Base-by-base conservation (phyloP, 2,888 invertebrate genomes). In the Machimus rusticus region DNA sequence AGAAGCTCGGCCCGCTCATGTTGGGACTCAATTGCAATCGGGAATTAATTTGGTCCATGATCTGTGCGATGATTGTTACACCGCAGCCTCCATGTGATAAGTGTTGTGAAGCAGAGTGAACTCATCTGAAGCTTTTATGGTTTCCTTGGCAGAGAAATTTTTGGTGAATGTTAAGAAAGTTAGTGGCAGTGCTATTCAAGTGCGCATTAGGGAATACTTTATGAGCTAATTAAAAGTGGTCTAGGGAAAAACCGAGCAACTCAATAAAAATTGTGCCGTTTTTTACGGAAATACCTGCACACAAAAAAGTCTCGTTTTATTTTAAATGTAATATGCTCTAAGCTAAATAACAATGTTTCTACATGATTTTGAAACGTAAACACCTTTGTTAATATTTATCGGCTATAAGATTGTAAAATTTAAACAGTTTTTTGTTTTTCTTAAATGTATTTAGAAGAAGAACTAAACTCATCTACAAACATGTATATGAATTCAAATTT, bases 21-120 rank as follows among this genome's bases (percentile, higher is more conserved):
- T 74, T 43, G 85, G 43, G 37, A 43, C 28, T 37, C 43, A 46
- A 46, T 39, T 79, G 79, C 28, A 76, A 82, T 82, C 66, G 82
- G 74, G 74, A 85, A 57, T 85, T 85, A 74, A 85, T 85, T 85
- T 85, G 39, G 19, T 74, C 74, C 74, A 85, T 74, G 85, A 85
- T 85, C 46, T 74, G 31, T 43, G 85, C 46, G 74, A 85, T 85
- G 43, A 85, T 85, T 74, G 85, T 85, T 85, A 85, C 85, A 74
- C 43, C 74, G 43, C 74, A 37, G 34, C 12, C 28, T 34, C 57
- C 74, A 46, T 34, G 85, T 85, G 85, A 39, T 85, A 85, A 85
- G 74, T 85, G 85, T 43, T 85, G 43, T 85, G 85, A 82, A 79
- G 31, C 66, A 57, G 43, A 82, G 34, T 66, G 82, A 82, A 66